Evolutionary conservation across 1,140 invertebrate species (phyloP).

Genomic region (Ephestia elutella): DNA sequence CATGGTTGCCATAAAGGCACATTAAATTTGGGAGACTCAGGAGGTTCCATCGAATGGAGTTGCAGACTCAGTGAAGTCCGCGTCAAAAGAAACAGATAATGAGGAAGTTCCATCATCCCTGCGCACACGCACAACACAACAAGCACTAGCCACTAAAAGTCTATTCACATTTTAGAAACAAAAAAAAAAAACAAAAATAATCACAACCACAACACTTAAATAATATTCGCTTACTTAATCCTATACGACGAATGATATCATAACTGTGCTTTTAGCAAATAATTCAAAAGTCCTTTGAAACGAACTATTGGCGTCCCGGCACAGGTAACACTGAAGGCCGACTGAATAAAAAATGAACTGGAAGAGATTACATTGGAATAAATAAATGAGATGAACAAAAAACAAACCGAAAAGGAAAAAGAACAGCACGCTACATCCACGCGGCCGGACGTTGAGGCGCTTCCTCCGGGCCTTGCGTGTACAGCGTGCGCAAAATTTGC

Average conservation of each 20-base stretch:
- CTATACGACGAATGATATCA: constrained; percentile 6
- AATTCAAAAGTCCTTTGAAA: constrained; percentile 26
- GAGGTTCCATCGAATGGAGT: constrained; percentile 63
- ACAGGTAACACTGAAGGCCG: constrained; percentile 73
- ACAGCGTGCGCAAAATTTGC: constrained; percentile 43
- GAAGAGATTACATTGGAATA: constrained; percentile 76
- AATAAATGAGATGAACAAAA: constrained; percentile 75
- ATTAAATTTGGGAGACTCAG: constrained; percentile 73
- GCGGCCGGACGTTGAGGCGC: constrained; percentile 72
- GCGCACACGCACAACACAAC: constrained; percentile 25
- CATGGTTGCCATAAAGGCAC: constrained; percentile 71
- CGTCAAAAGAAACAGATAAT: constrained; percentile 62
- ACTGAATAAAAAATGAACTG: constrained; percentile 74
- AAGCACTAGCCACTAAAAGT: constrained; percentile 21
- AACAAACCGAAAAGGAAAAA: constrained; percentile 69
- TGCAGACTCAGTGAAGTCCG: constrained; percentile 47
- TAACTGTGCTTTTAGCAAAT: constrained; percentile 24
- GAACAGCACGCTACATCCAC: constrained; percentile 71
- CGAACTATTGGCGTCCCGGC: constrained; percentile 59
- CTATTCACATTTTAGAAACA: constrained; percentile 21
- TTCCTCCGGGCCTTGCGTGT: constrained; percentile 57
- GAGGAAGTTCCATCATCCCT: constrained; percentile 69
- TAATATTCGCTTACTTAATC: constrained; percentile 13
- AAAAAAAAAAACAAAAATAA: too few relatives aligned
- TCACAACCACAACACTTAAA: constrained; percentile 7